Evolutionary conservation across 2,113 vertebrate species (phyloP), one percentile per base, ranked within the genome.

Genomic region (Ellobius talpinus): DNA sequence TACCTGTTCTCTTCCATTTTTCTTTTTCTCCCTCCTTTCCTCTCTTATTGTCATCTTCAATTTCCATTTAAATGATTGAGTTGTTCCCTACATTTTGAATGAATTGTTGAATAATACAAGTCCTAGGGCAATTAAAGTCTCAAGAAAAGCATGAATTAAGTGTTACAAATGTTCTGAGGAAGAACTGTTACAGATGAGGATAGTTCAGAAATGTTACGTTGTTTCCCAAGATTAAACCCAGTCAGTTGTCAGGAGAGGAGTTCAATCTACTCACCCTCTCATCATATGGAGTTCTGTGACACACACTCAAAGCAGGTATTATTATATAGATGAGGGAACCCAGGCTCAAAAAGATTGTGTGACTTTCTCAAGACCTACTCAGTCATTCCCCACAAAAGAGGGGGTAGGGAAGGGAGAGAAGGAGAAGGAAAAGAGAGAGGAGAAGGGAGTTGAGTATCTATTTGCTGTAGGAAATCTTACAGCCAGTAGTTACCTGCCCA

Each of bases 91-190:
- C 91, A 95, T 97, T 24, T 96, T 97, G 90, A 92, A 97, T 96
- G 74, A 70, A n/a, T 78, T 95, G 93, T 97, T 96, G 92, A 97
- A 97, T 95, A 97, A 92, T 93, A 92, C 81, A 97, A 93, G 58
- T 96, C 77, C 76, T 77, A 72, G 76, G 31, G 55, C 52, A 94
- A 96, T 92, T 97, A 94, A 94, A 94, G 63, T 90, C 55, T 97
- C 90, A 89, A 73, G 50, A 87, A 77, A 81, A 76, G 58, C 87
- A 88, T 86, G 36, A 65, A 88, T 90, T 95, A 84, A 52, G 12
- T 82, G 36, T 87, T 94, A 87, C 70, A 72, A 91, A 65, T 7
- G 5, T 79, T 77, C 86, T 76, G 68, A 68, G 66, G 84, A 93
- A 93, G 50, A 87, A 21, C 31, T 3, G 26, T 4, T 31, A 11